phyloP scores from a whole-genome alignment of 2,797 vertebrate genomes.

The Bufotes viridis region DNA sequence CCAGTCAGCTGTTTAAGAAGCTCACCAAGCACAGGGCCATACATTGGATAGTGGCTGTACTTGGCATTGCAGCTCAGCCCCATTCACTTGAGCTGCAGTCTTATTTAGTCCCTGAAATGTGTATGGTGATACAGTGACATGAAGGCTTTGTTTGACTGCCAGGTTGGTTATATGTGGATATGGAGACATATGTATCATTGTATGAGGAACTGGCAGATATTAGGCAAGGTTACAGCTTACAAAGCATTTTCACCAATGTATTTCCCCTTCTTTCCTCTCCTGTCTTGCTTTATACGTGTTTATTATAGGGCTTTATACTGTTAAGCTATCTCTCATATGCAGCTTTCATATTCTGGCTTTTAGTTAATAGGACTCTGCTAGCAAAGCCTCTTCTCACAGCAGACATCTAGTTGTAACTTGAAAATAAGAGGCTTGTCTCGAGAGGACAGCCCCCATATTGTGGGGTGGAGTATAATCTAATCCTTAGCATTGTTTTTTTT shows the following conservation, averaged over 20 bases:
- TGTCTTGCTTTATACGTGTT: slow-evolving; percentile 67
- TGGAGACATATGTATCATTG: background rate
- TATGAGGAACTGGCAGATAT: background rate
- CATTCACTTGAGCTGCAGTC: no score
- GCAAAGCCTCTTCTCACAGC: slow-evolving; percentile 69
- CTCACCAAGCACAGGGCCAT: no score
- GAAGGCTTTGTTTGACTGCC: slow-evolving; percentile 13
- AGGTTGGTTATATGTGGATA: background rate
- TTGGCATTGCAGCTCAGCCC: no score
- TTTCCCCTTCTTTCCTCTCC: slow-evolving; percentile 57
- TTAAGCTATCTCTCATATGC: slow-evolving; percentile 76
- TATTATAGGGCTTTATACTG: slow-evolving; percentile 70
- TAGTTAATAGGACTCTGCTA: slow-evolving; percentile 70
- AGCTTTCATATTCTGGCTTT: slow-evolving; percentile 76
- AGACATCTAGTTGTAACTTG: slow-evolving; percentile 73
- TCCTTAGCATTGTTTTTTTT: slow-evolving; percentile 79
- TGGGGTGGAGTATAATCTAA: slow-evolving; percentile 79
- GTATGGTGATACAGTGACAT: background rate
- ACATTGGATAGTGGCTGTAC: no score
- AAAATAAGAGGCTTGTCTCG: slow-evolving; percentile 79
- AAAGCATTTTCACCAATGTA: slow-evolving; percentile 26
- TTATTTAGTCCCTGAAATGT: background rate
- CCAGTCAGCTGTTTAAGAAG: no score
- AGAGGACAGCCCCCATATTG: slow-evolving; percentile 74
- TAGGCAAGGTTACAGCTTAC: slow-evolving; percentile 44